Evolutionary conservation across 92 coral and sea anemone genomes (phyloP), one percentile per base, ranked within the genome.

Genomic region (Zoanthus gigantus): DNA sequence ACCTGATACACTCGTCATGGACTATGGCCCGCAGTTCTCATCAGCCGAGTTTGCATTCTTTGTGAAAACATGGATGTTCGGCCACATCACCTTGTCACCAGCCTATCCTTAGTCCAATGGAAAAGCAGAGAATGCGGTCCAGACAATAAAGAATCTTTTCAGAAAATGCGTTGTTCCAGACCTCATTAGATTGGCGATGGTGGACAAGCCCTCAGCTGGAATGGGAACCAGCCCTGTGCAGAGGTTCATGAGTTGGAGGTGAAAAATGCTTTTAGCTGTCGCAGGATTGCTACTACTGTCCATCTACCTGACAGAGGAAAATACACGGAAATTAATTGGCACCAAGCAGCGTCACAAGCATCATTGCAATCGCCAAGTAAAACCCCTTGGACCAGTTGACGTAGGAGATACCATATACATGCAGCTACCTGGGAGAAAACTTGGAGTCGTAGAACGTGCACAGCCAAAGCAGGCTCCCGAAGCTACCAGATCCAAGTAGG

Each of bases 341-440:
- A 54, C 60, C 60, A 54, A 5, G 60, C 60, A 54, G 60, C 60
- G 12, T 54, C 60, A 54, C 10, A 54, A 54, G 60, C 60, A 54
- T 16, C 14, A 54, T 54, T 54, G 14, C 60, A 54, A 54, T 54
- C 60, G 60, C 60, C 60, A 16, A 54, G 60, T 54, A 54, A 54
- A 54, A 54, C 60, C 60, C 60, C 60, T 54, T 54, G 60, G 60
- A 54, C 9, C 3, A 54, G 14, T 54, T 16, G 60, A 54, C 11
- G 60, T 54, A 54, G 12, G 54, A 50, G 54, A 50, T 50, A 50
- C 54, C 54, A 50, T 50, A 50, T 10, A 10, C 10, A 50, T 50
- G 54, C 54, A 50, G 47, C 44, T 74, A 42, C 50, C 44, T 29
- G 79, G 79, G 79, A 29, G 52, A 74, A 74, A 74, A 29, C 47